Evolutionary conservation across 1,140 invertebrate species (phyloP), one percentile per base, ranked within the genome.

Genomic region (Drosophila pseudoobscura): DNA sequence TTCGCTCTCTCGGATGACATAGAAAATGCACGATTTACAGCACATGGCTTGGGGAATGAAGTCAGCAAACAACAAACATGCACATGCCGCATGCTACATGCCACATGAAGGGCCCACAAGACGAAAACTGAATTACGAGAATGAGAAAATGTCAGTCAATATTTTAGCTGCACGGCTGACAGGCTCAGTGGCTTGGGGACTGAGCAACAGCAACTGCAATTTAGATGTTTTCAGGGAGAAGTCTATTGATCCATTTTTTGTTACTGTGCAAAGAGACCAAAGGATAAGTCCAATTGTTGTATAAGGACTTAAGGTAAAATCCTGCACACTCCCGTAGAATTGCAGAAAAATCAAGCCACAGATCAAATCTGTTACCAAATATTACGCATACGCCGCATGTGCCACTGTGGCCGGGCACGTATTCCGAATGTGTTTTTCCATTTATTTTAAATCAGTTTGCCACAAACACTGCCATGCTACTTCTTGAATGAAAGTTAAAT

Each of bases 341-440:
- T 8, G 35, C 56, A 59, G 24, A 31, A 20, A 22, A 11, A 31
- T 31, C 29, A 31, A 9, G 31, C 31, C 52, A 43, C 46, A 41
- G 22, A 46, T 52, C 61, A 56, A 59, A 61, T 60, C 52, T 61
- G 53, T 58, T 59, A 17, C 45, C 43, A 39, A 11, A 45, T 17
- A 79, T 83, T 66, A 78, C 80, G 71, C 72, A 75, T 79, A 79
- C 80, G 79, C 65, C 46, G 57, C 70, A 63, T 84, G 70, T 17
- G 70, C 8, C 7, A 31, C 31, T 31, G 29, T 22, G 22, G 51
- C 46, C 62, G 50, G 53, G 60, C 79, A 83, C 75, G 80, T 84
- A 71, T 68, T n/a, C 11, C 8, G 64, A 78, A 78, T 74, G 62
- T 74, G 76, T 65, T 60, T 61, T 75, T 71, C 15, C 45, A 69